Conservation (phyloP, 1,140 invertebrate genomes). For the Drosophila mojavensis region DNA sequence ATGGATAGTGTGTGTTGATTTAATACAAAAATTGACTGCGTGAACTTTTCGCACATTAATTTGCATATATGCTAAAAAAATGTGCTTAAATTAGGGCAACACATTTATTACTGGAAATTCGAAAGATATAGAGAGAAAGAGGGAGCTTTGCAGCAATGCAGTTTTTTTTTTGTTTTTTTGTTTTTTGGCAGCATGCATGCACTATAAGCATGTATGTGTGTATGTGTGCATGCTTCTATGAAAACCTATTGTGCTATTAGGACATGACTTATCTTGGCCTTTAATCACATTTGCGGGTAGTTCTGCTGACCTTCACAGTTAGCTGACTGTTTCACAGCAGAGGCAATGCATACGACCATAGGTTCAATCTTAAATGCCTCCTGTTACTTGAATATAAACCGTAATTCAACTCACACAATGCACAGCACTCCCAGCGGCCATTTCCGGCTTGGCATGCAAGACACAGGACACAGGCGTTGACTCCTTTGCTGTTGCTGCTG, state of each 20-base stretch:
- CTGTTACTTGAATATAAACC: conserved; percentile 20
- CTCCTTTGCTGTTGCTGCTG: background rate
- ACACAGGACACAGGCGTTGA: conserved; percentile 37
- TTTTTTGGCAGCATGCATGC: no score
- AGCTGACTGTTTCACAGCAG: background rate
- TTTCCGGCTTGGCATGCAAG: conserved; percentile 63
- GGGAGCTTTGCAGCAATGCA: no score
- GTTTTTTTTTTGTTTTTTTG: no score
- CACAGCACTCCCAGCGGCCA: conserved; percentile 19
- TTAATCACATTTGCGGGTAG: background rate
- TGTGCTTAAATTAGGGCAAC: background rate
- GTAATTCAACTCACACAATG: conserved; percentile 64
- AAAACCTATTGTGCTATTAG: background rate
- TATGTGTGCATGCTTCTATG: no score
- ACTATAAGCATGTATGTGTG: no score
- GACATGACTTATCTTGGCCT: no score
- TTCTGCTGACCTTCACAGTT: background rate
- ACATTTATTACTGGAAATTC: background rate
- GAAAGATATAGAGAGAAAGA: background rate
- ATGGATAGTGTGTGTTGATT: no score
- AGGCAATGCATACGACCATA: background rate
- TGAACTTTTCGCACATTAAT: no score
- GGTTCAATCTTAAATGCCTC: conserved; percentile 2
- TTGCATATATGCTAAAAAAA: background rate
- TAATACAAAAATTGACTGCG: no score